Evolutionary conservation across 1,140 invertebrate species (phyloP), one percentile per base, ranked within the genome.

Genomic region (Caenorhabditis latens): DNA sequence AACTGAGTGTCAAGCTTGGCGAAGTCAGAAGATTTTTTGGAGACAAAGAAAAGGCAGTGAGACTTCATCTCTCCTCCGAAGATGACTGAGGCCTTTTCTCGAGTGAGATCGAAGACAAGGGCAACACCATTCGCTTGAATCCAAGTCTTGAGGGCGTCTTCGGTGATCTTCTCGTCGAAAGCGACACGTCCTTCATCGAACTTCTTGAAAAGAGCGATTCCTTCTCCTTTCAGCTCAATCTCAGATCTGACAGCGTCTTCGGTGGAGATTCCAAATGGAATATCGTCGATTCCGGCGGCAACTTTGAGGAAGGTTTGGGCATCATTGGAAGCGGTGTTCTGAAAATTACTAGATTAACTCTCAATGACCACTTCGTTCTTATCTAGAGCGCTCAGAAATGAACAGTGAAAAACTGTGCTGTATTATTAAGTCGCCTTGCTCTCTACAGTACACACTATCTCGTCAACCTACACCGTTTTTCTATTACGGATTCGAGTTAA

Each of bases 31-130:
- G 96, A 95, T 84, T 90, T 91, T 94, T 98, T 97, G 91, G 96
- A 97, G 67, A 98, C 94, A 95, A 99, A 99, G 82, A 99, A 93
- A 67, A 99, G 94, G 86, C 98, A 95, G 93, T 99, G 98, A 89
- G 95, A 96, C 94, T 99, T 99, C 93, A 99, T 96, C 85, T 98
- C 96, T 89, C 98, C 98, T 90, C 97, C 96, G 93, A 99, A 99
- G 93, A 99, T 98, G 93, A 99, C 99, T 90, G 96, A 95, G 7
- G 97, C 98, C 48, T 96, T 98, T 93, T 98, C 96, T 90, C 98
- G 97, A 89, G 97, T 99, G 94, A 99, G 99, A 93, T 99, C 98
- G 84, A 98, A 96, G 90, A 99, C 95, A 65, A 98, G 93, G 79
- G 98, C 98, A 91, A 99, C 94, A 86, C 96, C 95, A 91, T 99